A percentile compares a stretch with the other conserved stretches of the same genome.
Conservation (phyloP, 2,888 invertebrate genomes). For the Drosophila atripex region DNA sequence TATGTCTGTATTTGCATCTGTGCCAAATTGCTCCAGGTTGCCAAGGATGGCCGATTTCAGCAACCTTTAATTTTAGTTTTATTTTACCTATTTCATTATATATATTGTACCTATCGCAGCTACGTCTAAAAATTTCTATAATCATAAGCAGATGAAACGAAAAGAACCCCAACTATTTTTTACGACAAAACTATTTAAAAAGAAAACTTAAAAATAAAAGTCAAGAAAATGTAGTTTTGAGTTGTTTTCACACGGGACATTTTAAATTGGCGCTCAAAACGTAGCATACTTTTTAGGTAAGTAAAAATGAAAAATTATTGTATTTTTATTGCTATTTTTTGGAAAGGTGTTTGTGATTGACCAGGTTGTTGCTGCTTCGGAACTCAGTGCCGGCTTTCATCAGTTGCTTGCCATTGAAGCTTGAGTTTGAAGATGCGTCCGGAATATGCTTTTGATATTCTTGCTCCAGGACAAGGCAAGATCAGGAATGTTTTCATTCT, state of each 20-base stretch:
- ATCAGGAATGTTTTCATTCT: no score
- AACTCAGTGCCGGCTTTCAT: not conserved
- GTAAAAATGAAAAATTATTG: no score
- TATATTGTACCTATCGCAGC: slow-evolving; percentile 40
- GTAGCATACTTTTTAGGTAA: not conserved
- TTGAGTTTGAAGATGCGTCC: no score
- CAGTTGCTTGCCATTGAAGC: no score
- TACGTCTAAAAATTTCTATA: slow-evolving; percentile 45
- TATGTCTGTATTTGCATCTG: slow-evolving; percentile 44
- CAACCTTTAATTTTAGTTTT: slow-evolving; percentile 57
- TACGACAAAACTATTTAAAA: slow-evolving; percentile 52
- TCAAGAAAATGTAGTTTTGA: slow-evolving; percentile 11
- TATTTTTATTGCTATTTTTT: no score
- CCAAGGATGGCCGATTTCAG: slow-evolving; percentile 18
- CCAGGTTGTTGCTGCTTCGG: not conserved
- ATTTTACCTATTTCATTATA: slow-evolving; percentile 46
- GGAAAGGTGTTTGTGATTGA: not conserved
- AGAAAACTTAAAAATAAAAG: slow-evolving; percentile 50
- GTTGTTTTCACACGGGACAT: not conserved
- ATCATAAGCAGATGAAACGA: slow-evolving; percentile 49
- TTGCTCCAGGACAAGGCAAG: no score
- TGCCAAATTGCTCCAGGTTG: slow-evolving; percentile 64
- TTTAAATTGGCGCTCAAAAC: not conserved
- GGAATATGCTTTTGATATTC: no score
- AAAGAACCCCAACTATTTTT: slow-evolving; percentile 45